Evolutionary conservation across 2,888 invertebrate genomes (phyloP), one percentile per base, ranked within the genome.

Genomic region (Eledona agricola): DNA sequence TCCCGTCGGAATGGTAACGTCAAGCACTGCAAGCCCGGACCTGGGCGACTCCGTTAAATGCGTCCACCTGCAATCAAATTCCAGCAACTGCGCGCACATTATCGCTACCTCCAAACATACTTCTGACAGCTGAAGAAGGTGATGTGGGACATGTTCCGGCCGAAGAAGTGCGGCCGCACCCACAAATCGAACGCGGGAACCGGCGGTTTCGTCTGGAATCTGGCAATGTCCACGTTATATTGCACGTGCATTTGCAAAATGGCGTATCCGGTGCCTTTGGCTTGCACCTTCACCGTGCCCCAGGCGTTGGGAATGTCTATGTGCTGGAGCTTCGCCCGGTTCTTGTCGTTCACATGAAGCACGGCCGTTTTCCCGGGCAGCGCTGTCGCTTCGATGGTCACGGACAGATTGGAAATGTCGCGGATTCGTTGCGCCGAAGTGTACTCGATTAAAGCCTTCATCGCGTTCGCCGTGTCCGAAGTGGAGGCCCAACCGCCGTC

Each of bases 81-180:
- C 26, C 47, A 51, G 28, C 31, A 42, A 53, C 12, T 29, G n/a
- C n/a, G n/a, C n/a, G n/a, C n/a, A n/a, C n/a, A n/a, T n/a, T n/a
- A n/a, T n/a, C n/a, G n/a, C n/a, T n/a, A n/a, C n/a, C n/a, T n/a
- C n/a, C 12, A 42, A 22, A 60, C 67, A 75, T 75, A 93, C 93
- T 87, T 89, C 73, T 93, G 92, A 76, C 96, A 96, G 40, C 89
- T 85, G 56, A 86, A 81, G 77, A 92, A 93, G 28, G 88, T 85
- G 69, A 96, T 90, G 69, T 92, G 93, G 72, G 96, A 96, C 82
- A 93, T 91, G 82, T 97, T 97, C 72, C 94, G 83, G 40, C 96
- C 96, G 71, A 86, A 83, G 78, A 88, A 91, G 69, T 85, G 80
- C 22, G 90, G 89, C 59, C 83, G 83, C 1, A 92, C 84, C 32